These are phyloP conservation scores for Silurus meridionalis DNA, from an alignment of 2,113 vertebrate species.

Conservation along the genomic window DNA sequence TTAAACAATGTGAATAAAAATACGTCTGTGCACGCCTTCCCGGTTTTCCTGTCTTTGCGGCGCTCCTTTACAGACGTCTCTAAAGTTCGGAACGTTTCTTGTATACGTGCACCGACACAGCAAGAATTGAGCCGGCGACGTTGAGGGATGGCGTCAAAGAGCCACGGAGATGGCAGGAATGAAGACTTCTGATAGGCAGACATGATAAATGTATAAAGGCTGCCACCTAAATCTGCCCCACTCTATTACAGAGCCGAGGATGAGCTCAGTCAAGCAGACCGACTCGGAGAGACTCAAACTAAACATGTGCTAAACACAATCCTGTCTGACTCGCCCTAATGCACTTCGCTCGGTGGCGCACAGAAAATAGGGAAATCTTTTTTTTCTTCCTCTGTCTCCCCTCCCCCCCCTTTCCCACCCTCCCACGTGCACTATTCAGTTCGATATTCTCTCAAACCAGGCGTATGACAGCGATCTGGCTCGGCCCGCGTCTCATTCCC, in stretches of 20 bases:
- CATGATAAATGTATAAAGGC: constrained; percentile 32
- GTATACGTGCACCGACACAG: background rate
- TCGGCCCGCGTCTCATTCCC: constrained; percentile 53
- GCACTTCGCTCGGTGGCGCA: constrained; percentile 21
- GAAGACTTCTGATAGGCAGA: constrained; percentile 34
- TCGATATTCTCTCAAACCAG: constrained; percentile 37
- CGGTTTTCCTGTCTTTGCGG: background rate
- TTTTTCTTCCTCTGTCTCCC: too few species aligned
- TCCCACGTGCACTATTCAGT: constrained; percentile 15
- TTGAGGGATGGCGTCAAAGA: constrained; percentile 19
- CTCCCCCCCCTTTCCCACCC: background rate
- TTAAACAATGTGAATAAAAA: background rate
- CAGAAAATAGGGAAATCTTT: background rate
- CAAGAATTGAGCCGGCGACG: background rate
- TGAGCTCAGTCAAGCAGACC: constrained; percentile 17
- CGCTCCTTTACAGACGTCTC: background rate
- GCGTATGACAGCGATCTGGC: constrained; percentile 25
- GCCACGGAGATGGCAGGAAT: constrained; percentile 15
- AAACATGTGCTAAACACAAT: constrained; percentile 35
- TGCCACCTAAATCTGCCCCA: constrained; percentile 24
- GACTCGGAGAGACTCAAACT: constrained; percentile 8
- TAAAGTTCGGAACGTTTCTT: background rate
- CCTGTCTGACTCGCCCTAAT: constrained; percentile 39
- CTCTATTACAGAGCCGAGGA: constrained; percentile 6
- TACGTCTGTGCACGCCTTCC: background rate